Evolutionary conservation across 1,140 invertebrate genomes (phyloP).

Genomic region (Drosophila pseudoobscura): DNA sequence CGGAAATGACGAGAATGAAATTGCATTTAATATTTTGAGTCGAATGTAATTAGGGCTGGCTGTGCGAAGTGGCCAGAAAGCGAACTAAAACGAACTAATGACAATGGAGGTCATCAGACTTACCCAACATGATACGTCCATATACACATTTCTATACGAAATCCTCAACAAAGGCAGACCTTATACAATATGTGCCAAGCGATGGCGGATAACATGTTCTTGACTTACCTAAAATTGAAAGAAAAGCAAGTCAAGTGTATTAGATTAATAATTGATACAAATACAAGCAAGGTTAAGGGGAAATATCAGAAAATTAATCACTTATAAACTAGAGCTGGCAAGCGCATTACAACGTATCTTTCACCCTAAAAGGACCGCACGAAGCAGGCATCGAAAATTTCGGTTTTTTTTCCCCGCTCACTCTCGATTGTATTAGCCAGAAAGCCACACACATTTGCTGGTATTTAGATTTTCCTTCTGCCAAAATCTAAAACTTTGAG

Average conservation of each 20-base stretch:
- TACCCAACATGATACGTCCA: slow-evolving; percentile 32
- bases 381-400: no score
- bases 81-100: slow-evolving; percentile 33
- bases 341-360: no score
- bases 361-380: no score
- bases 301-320: no score
- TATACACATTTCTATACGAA: background rate
- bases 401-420: no score
- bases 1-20: slow-evolving; percentile 79
- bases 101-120: slow-evolving; percentile 54
- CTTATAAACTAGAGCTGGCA: no score
- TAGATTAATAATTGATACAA: background rate
- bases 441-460: no score
- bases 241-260: background rate
- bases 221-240: slow-evolving; percentile 52
- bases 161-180: background rate
- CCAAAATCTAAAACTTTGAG: no score
- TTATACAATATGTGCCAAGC: background rate
- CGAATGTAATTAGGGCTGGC: slow-evolving; percentile 55
- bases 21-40: slow-evolving; percentile 71
- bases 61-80: slow-evolving; percentile 11
- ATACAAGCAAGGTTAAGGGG: background rate
- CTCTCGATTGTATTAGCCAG: no score
- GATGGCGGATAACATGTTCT: slow-evolving; percentile 2
- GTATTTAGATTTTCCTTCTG: no score